Evolutionary conservation across 2,797 vertebrate species (phyloP).

Genomic region (Melanotaenia boesemani): DNA sequence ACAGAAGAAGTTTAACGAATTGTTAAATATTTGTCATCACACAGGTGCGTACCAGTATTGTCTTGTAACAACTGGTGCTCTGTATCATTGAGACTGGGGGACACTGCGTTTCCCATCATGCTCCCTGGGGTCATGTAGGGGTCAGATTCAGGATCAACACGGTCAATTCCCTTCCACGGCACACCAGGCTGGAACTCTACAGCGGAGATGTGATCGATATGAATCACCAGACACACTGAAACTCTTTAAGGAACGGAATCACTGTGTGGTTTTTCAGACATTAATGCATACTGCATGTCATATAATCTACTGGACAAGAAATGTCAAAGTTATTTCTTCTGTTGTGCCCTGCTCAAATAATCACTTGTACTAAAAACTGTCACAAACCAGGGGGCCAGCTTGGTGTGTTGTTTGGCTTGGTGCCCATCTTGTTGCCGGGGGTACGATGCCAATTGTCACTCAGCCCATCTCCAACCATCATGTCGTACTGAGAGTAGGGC

Average conservation of each 20-base stretch:
- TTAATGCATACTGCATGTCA: too few relatives aligned
- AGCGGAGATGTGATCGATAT: conserved; percentile 13
- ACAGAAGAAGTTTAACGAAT: not conserved
- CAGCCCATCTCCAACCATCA: conserved; percentile 91
- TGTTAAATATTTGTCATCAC: not conserved
- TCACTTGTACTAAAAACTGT: not conserved
- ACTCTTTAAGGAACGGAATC: not conserved
- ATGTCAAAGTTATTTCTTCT: not conserved
- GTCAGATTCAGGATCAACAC: conserved; percentile 97
- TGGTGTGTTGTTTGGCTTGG: conserved; percentile 90
- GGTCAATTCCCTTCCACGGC: conserved; percentile 99
- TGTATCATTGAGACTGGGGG: conserved; percentile 96
- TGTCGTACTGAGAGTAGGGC: conserved; percentile 95
- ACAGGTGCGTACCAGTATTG: conserved; percentile 83
- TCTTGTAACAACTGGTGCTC: conserved; percentile 99
- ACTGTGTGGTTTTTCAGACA: not conserved
- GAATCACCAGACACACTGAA: not conserved
- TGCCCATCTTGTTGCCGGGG: conserved; percentile 94
- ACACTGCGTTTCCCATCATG: conserved; percentile 93
- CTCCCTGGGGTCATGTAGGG: conserved; percentile 99
- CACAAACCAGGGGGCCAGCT: conserved; percentile 98
- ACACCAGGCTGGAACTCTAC: conserved; percentile 99
- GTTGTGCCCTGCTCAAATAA: not conserved
- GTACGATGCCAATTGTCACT: conserved; percentile 97
- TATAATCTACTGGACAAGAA: too few relatives aligned